These are phyloP conservation scores for Silurus aristotelis DNA, from an alignment of 2,797 vertebrate species.

Conservation along the genomic window DNA sequence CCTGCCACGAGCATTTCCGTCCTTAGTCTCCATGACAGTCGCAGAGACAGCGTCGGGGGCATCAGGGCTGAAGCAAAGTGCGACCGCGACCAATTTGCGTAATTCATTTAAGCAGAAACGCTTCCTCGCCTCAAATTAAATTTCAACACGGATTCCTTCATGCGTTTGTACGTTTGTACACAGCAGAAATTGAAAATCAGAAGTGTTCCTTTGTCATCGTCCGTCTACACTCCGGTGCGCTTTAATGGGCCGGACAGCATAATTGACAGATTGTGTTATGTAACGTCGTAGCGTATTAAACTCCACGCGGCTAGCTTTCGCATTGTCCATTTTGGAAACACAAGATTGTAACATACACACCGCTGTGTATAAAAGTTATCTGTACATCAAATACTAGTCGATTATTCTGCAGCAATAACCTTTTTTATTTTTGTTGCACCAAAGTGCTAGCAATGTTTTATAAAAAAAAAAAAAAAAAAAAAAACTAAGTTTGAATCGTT, in stretches of 20 bases:
- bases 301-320: not conserved
- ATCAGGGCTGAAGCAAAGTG: not conserved
- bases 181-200: constrained; percentile 21
- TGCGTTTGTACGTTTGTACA: constrained; percentile 1
- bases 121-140: constrained; percentile 31
- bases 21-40: constrained; percentile 20
- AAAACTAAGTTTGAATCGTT: no score
- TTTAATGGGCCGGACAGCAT: constrained; percentile 25
- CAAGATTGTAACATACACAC: not conserved
- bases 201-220: constrained; percentile 23
- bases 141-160: constrained; percentile 9
- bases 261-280: constrained; percentile 29
- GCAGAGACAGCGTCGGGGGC: constrained; percentile 2
- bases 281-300: constrained; percentile 26
- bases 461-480: not conserved
- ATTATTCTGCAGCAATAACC: no score
- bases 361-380: no score
- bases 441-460: not conserved
- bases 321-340: not conserved
- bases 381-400: no score
- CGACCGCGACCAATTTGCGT: constrained; percentile 18
- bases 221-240: not conserved
- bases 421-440: no score
- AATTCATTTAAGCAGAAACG: constrained; percentile 30
- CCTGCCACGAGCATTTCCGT: not conserved